Evolutionary conservation across 53 echinoderm and acorn worm genomes (phyloP), one percentile per base, ranked within the genome.

Genomic region (Zoroaster sp.): DNA sequence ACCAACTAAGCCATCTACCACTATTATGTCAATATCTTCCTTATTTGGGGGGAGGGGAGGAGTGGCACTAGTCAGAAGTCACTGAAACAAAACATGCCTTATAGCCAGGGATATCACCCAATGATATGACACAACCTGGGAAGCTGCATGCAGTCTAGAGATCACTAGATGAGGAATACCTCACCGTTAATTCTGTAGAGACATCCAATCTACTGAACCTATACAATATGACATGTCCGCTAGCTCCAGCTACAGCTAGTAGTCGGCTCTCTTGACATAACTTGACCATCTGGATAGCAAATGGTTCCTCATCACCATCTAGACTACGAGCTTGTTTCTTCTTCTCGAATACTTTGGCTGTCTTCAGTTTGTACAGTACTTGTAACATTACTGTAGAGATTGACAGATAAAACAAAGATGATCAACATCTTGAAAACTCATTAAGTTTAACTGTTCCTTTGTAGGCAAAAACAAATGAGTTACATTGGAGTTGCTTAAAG

Each of bases 301-400:
- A 97, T 25, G 95, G 95, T 45, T 94, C 95, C 68, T 95, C 95
- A 3, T 95, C 97, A 0, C 97, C 97, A 53, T 97, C 94, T 33
- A 97, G 91, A 71, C 95, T 95, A 77, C 91, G 91, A 44, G 92
- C 94, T 51, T 96, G 94, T 77, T 96, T 96, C 46, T 92, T 90
- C 83, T 93, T 97, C 83, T 97, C 97, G 90, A 97, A 97, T n/a
- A 97, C 94, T 77, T 97, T 97, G 44, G 97, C 93, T 3, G 97
- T 97, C 87, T 97, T 97, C 35, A 97, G 87, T 81, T 97, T 97
- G 89, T 97, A 95, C 54, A 97, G 92, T 9, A 97, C 95, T 91
- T 97, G 97, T 34, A 97, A 94, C 90, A 94, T 95, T 15, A 97
- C 97, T 97, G 75, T 49, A 68, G 46, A 47, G 15, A 28, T 23